Evolutionary conservation across 2,113 vertebrate species (phyloP).

Genomic region (Tachysurus vachellii): DNA sequence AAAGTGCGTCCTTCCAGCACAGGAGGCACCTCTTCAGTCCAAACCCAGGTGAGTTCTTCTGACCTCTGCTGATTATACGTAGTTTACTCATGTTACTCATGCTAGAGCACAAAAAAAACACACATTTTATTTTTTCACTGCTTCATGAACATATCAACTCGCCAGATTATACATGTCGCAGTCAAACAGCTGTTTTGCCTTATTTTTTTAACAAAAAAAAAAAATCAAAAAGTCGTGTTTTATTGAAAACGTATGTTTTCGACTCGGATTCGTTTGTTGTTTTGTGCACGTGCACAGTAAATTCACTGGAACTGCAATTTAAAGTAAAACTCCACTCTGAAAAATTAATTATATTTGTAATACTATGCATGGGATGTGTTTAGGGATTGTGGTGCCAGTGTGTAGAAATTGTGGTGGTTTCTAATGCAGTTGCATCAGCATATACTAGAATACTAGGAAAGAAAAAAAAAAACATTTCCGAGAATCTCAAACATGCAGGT

Average conservation of each 20-base stretch:
- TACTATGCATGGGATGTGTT: neutral
- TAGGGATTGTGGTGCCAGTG: neutral
- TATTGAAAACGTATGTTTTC: too few relatives aligned
- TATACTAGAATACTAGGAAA: too few relatives aligned
- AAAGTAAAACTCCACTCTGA: neutral
- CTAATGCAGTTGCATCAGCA: too few relatives aligned
- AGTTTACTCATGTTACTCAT: neutral
- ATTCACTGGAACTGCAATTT: neutral
- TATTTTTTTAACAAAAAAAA: too few relatives aligned
- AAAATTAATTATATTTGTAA: neutral
- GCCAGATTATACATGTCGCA: too few relatives aligned
- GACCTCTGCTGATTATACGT: neutral
- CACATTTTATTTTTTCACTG: neutral
- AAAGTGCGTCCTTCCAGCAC: conserved; percentile 91
- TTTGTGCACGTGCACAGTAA: too few relatives aligned
- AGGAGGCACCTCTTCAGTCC: conserved; percentile 85
- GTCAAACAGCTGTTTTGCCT: too few relatives aligned
- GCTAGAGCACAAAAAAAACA: neutral
- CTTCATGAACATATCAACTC: neutral
- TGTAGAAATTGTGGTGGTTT: too few relatives aligned
- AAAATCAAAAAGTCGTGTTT: too few relatives aligned
- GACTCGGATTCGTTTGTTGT: too few relatives aligned
- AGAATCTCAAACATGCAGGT: too few relatives aligned
- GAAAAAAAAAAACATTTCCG: too few relatives aligned
- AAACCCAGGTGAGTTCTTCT: conserved; percentile 81